Evolutionary conservation across 2,113 vertebrate species (phyloP).

Genomic region (Probosciger aterrimus): DNA sequence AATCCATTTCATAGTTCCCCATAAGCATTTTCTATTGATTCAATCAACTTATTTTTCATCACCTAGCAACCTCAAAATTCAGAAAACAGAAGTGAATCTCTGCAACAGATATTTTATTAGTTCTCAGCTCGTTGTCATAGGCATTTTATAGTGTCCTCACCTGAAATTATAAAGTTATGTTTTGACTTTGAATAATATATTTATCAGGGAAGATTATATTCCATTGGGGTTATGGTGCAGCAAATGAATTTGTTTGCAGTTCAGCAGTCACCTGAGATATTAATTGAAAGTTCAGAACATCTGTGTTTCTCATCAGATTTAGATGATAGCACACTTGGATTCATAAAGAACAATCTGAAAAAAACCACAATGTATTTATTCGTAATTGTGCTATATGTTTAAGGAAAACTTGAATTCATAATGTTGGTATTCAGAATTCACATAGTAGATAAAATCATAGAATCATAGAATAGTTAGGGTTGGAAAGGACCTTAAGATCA

Average conservation of each 20-base stretch:
- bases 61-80: conserved; percentile 36
- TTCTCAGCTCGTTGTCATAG: conserved; percentile 15
- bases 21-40: conserved; percentile 32
- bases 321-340: not conserved
- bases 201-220: conserved; percentile 29
- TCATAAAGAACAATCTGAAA: not conserved
- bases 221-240: not conserved
- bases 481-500: not conserved
- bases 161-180: conserved; percentile 17
- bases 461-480: not conserved
- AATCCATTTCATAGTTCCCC: not conserved
- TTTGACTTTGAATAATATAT: conserved; percentile 40
- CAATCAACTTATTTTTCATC: conserved; percentile 43
- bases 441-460: not conserved
- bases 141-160: not conserved
- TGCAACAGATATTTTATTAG: conserved; percentile 39
- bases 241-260: conserved; percentile 16
- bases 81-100: conserved; percentile 2
- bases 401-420: not conserved
- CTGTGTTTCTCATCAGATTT: conserved; percentile 20
- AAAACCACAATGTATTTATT: not conserved
- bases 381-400: not conserved
- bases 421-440: not conserved
- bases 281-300: conserved; percentile 2
- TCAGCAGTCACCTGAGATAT: not conserved